A percentile compares a stretch with the other conserved stretches of the same genome.
phyloP scores from a whole-genome alignment of 2,797 vertebrate genomes.

The Muscicapa striata region DNA sequence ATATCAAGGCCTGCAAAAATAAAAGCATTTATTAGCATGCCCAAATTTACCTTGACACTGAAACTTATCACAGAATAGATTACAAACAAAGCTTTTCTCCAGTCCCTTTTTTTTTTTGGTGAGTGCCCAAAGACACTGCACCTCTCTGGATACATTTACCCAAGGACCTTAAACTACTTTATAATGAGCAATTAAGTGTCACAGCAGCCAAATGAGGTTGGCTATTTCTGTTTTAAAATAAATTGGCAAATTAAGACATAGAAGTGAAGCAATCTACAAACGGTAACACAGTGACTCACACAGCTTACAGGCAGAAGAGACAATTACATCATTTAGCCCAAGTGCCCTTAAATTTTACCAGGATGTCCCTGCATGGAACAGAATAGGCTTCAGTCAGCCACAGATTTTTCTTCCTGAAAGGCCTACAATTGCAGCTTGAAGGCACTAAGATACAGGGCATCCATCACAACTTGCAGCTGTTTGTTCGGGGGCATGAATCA shows the following conservation, averaged over 20 bases:
- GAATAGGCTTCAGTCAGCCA: not conserved
- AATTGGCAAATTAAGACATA: constrained; percentile 10
- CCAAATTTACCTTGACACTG: not conserved
- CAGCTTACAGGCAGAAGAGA: constrained; percentile 6
- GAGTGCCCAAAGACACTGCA: not conserved
- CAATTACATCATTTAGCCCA: not conserved
- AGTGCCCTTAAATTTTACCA: not conserved
- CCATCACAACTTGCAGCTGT: not conserved
- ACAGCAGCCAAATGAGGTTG: not conserved
- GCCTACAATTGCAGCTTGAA: not conserved
- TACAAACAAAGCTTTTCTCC: not conserved
- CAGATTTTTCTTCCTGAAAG: not conserved
- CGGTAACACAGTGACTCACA: not conserved
- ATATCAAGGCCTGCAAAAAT: constrained; percentile 76
- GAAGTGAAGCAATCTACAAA: constrained; percentile 10
- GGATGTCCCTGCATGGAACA: not conserved
- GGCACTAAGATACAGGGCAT: not conserved
- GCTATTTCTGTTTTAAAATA: constrained; percentile 4
- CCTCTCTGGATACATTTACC: not conserved
- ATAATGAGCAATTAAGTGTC: not conserved
- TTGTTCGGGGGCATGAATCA: not conserved
- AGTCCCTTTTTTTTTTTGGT: not conserved
- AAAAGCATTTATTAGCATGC: not conserved
- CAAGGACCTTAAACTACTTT: not conserved
- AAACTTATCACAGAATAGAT: not conserved